Evolutionary conservation across 2,113 vertebrate species (phyloP).

Genomic region (Cynoglossus semilaevis): DNA sequence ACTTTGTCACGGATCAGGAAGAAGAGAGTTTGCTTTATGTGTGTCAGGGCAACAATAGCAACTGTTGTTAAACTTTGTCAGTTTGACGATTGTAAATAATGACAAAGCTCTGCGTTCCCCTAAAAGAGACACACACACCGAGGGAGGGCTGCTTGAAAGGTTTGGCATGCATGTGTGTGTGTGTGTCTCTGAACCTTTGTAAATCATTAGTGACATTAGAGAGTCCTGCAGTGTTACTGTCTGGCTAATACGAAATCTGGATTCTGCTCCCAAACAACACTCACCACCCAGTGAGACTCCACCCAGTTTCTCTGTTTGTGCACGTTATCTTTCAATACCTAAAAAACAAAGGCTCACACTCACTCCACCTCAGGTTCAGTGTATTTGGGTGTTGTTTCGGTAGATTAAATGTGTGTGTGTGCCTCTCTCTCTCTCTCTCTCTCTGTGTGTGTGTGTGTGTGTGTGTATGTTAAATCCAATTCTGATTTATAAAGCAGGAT

Average conservation of each 20-base stretch:
- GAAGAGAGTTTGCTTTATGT: conserved; percentile 12
- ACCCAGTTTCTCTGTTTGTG: conserved; percentile 44
- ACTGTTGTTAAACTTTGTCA: conserved; percentile 36
- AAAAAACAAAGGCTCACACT: too few species aligned
- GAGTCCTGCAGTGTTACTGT: conserved; percentile 47
- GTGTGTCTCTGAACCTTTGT: conserved; percentile 16
- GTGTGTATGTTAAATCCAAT: not conserved
- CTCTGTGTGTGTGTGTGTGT: too few species aligned
- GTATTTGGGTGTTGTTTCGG: too few species aligned
- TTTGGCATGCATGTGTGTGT: conserved; percentile 5
- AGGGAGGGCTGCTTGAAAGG: conserved; percentile 21
- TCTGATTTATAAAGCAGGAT: conserved; percentile 1
- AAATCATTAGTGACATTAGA: conserved; percentile 52
- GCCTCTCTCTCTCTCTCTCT: too few species aligned
- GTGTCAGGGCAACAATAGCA: conserved; percentile 28
- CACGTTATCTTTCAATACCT: not conserved
- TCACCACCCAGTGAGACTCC: conserved; percentile 25
- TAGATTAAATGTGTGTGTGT: too few species aligned
- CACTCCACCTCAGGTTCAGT: too few species aligned
- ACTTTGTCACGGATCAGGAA: not conserved
- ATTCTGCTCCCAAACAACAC: conserved; percentile 36
- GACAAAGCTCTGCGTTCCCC: conserved; percentile 27
- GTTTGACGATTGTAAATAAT: conserved; percentile 44
- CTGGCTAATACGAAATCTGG: conserved; percentile 59
- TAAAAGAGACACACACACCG: conserved; percentile 22